Conservation (phyloP, 2,113 vertebrate genomes). For the Phyllostomus discolor region DNA sequence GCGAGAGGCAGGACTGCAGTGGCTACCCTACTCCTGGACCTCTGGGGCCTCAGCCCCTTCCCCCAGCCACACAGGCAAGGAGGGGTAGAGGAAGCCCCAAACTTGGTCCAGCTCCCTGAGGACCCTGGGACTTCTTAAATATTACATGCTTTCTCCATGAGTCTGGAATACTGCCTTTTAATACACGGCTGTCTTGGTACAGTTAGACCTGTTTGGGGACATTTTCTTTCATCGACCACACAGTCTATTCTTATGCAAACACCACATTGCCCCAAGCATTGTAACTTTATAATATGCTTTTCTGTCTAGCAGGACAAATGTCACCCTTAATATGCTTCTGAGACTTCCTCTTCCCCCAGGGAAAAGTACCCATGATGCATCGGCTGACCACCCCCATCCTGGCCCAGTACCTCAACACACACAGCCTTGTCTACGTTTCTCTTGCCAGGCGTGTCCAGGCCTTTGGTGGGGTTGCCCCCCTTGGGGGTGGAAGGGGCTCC, state of each 20-base stretch:
- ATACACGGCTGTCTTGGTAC: not conserved
- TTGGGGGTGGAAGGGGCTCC: slow-evolving; percentile 81
- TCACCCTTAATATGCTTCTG: not conserved
- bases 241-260: not conserved
- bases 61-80: not conserved
- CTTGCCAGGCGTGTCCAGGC: slow-evolving; percentile 87
- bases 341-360: not conserved
- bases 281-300: not conserved
- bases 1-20: not conserved
- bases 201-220: not conserved
- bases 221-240: not conserved
- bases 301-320: not conserved
- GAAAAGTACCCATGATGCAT: not conserved
- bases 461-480: slow-evolving; percentile 80
- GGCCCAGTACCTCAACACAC: slow-evolving; percentile 87
- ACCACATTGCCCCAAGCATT: not conserved
- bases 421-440: slow-evolving; percentile 88
- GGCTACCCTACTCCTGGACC: not conserved
- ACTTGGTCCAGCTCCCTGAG: not conserved
- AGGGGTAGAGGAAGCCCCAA: not conserved
- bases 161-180: not conserved
- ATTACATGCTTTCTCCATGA: not conserved
- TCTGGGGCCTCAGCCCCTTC: not conserved
- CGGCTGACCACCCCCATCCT: not conserved
- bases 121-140: not conserved